Evolutionary conservation across 30 jellyfish, hydroid and myxozoan genomes (phyloP).

Genomic region (Turritopsis rubra): DNA sequence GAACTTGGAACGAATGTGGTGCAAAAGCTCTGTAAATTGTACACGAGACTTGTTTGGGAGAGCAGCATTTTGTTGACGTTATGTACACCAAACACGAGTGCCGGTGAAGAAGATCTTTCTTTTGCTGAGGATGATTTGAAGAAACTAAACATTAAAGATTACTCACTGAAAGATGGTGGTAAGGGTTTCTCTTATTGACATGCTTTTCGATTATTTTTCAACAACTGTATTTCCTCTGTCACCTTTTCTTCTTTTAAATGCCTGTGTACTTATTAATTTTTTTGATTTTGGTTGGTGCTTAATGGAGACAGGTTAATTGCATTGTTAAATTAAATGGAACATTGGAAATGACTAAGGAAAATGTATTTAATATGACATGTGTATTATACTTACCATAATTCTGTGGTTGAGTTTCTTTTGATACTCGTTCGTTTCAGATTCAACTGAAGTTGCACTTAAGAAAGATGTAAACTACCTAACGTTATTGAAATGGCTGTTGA

Average conservation of each 20-base stretch:
- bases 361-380: neutral
- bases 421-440: neutral
- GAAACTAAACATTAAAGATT: conserved; percentile 43
- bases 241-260: no score
- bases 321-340: no score
- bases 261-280: no score
- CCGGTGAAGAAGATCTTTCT: conserved; percentile 50
- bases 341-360: no score
- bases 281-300: no score
- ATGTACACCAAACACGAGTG: conserved; percentile 61
- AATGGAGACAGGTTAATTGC: no score
- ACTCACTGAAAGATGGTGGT: neutral
- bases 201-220: neutral
- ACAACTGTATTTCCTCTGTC: neutral
- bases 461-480: conserved; percentile 57
- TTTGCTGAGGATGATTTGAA: conserved; percentile 63
- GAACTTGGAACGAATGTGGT: conserved; percentile 80
- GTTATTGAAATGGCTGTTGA: conserved; percentile 81
- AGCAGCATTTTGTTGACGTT: conserved; percentile 77
- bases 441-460: neutral
- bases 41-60: conserved; percentile 91
- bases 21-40: conserved; percentile 54
- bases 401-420: neutral
- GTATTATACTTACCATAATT: no score
- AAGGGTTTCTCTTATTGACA: neutral